These are phyloP conservation scores for Periplaneta americana DNA, from an alignment of 1,140 invertebrate species.

Conservation along the genomic window DNA sequence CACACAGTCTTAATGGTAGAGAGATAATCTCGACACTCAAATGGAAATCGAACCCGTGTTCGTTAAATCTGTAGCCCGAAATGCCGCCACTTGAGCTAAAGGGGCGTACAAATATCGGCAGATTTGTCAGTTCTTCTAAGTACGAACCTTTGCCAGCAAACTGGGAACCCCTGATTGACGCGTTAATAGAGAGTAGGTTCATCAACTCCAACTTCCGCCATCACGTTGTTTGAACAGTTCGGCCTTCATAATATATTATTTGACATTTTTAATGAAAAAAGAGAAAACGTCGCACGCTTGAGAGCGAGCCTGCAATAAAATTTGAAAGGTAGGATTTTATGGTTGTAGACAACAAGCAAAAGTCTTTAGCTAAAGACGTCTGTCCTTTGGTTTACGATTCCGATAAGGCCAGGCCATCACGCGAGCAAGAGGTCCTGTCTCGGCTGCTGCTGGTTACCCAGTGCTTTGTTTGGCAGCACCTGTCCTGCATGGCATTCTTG, in stretches of 20 bases:
- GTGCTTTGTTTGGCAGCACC: neutral
- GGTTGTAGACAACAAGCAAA: neutral
- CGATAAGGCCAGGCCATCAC: neutral
- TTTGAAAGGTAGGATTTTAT: neutral
- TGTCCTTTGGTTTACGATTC: neutral
- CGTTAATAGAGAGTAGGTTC: neutral
- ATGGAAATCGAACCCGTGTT: too few relatives aligned
- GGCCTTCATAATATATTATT: neutral
- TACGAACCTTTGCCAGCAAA: too few relatives aligned
- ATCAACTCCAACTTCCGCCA: neutral
- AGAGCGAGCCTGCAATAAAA: neutral
- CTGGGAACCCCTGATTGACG: neutral
- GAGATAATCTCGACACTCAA: too few relatives aligned
- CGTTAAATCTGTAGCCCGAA: too few relatives aligned
- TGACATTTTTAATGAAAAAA: neutral
- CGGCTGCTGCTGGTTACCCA: neutral
- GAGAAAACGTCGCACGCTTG: neutral
- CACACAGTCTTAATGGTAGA: too few relatives aligned
- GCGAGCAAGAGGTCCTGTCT: neutral
- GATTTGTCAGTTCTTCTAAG: too few relatives aligned
- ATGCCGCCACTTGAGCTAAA: too few relatives aligned
- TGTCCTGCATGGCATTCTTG: neutral
- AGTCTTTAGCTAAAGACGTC: neutral
- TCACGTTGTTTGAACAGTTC: neutral
- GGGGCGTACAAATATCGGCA: too few relatives aligned